These are phyloP conservation scores for Stichodactyla helianthus DNA, from an alignment of 64 coral and sea anemone species.

Conservation along the genomic window DNA sequence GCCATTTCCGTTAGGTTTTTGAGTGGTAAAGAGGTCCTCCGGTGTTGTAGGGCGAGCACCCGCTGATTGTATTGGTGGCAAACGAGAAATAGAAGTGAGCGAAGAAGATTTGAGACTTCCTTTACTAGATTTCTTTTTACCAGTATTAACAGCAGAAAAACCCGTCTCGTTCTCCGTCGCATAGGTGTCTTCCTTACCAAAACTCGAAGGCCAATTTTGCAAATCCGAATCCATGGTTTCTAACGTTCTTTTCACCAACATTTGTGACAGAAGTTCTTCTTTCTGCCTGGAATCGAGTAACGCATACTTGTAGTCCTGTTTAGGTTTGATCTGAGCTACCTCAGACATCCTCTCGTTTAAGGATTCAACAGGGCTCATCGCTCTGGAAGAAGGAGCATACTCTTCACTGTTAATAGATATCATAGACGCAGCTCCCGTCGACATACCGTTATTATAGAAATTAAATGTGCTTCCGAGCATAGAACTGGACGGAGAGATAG, in stretches of 20 bases:
- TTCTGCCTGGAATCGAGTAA: conserved; percentile 56
- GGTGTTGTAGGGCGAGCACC: conserved; percentile 48
- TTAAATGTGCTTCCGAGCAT: conserved; percentile 90
- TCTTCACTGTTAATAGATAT: conserved; percentile 82
- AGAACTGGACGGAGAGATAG: conserved; percentile 91
- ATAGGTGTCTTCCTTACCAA: not conserved
- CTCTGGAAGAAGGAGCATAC: conserved; percentile 72
- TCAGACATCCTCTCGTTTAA: conserved; percentile 69
- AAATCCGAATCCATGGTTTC: conserved; percentile 61
- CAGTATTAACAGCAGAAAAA: not conserved
- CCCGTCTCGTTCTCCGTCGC: conserved; percentile 19
- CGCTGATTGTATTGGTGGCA: conserved; percentile 89
- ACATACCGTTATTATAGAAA: conserved; percentile 95
- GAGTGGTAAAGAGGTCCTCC: not conserved
- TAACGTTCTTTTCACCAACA: conserved; percentile 66
- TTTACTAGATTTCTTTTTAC: conserved; percentile 39
- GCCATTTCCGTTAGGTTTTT: not conserved
- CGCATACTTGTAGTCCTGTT: conserved; percentile 57
- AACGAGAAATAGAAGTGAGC: conserved; percentile 55
- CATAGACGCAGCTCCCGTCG: conserved; percentile 93
- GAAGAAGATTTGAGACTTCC: conserved; percentile 54
- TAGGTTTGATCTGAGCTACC: conserved; percentile 39
- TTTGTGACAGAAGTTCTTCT: conserved; percentile 68
- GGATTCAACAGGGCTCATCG: conserved; percentile 80
- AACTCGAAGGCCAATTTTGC: conserved; percentile 57